Percentiles rank a stretch among this genome's conserved stretches.
Conservation (phyloP, 2,797 vertebrate species). For the Halcyon chelicuti region DNA sequence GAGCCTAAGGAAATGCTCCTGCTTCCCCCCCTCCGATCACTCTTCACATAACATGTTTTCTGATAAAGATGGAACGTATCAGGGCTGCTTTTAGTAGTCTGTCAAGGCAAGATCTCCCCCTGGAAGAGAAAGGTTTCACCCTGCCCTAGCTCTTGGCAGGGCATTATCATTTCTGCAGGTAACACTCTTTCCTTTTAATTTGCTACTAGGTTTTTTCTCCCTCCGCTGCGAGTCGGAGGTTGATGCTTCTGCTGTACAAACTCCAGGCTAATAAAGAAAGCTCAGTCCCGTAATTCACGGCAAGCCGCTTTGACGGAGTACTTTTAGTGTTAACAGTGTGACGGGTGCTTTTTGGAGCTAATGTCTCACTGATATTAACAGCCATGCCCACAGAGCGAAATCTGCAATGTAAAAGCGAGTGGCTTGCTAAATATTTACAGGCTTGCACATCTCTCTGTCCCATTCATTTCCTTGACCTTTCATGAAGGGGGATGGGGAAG, state of each 20-base stretch:
- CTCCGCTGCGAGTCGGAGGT: background rate
- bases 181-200: background rate
- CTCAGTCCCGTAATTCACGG: slow-evolving; percentile 25
- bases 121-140: background rate
- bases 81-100: background rate
- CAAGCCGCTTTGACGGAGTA: slow-evolving; percentile 38
- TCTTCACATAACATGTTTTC: background rate
- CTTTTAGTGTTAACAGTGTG: slow-evolving; percentile 56
- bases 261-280: slow-evolving; percentile 54
- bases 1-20: background rate
- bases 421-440: slow-evolving; percentile 71
- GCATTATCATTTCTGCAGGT: background rate
- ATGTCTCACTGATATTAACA: slow-evolving; percentile 61
- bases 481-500: slow-evolving; percentile 13
- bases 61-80: background rate
- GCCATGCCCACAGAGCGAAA: slow-evolving; percentile 52
- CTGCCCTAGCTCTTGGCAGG: background rate
- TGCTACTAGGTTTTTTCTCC: background rate
- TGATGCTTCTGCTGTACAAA: slow-evolving; percentile 46
- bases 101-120: background rate
- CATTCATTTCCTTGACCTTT: slow-evolving; percentile 75
- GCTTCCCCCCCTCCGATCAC: rapidly evolving
- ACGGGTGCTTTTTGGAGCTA: slow-evolving; percentile 50
- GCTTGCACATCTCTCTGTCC: slow-evolving; percentile 55
- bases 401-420: slow-evolving; percentile 70